Evolutionary conservation across 1,140 invertebrate species (phyloP), one percentile per base, ranked within the genome.

Genomic region (Lasioglossum baleicum): DNA sequence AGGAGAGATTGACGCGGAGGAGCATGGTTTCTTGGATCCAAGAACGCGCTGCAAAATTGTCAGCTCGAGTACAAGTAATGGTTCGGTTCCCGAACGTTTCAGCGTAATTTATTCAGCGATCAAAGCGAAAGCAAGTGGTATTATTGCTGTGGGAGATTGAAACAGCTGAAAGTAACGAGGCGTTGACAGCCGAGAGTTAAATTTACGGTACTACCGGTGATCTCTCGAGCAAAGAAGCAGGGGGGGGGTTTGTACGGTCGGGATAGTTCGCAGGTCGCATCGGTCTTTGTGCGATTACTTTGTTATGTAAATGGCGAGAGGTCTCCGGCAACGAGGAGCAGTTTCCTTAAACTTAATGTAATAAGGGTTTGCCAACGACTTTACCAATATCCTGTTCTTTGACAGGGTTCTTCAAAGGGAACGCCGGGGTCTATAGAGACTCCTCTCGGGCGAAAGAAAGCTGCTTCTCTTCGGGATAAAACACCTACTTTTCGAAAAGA

Each of bases 331-430:
- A 61, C n/a, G 56, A 42, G 22, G 35, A 71, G 60, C 69, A 35
- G 69, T 63, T 69, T 64, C 48, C 71, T 78, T 63, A 79, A 79
- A n/a, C 53, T 79, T 72, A 73, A 73, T 42, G 61, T 42, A 79
- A 79, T 73, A 79, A 73, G 63, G 76, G 69, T 79, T 79, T 66
- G 76, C 70, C 76, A 65, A 66, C 61, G 60, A 73, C 69, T 79
- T 79, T 79, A 73, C 76, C 76, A 53, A 79, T 79, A 79, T 73
- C 70, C 69, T 73, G 69, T 51, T 48, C 70, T 79, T 79, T 79
- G 76, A 66, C 42, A 20, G 61, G 22, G 35, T 56, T 42, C 44
- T 26, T 79, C 61, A 73, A 73, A 73, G 69, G 35, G 42, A 58
- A 5, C 63, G 0, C 4, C 5, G 56, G 20, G 44, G 51, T 79